Evolutionary conservation across 2,113 vertebrate genomes (phyloP), one percentile per base, ranked within the genome.

Genomic region (Deroptyus accipitrinus): DNA sequence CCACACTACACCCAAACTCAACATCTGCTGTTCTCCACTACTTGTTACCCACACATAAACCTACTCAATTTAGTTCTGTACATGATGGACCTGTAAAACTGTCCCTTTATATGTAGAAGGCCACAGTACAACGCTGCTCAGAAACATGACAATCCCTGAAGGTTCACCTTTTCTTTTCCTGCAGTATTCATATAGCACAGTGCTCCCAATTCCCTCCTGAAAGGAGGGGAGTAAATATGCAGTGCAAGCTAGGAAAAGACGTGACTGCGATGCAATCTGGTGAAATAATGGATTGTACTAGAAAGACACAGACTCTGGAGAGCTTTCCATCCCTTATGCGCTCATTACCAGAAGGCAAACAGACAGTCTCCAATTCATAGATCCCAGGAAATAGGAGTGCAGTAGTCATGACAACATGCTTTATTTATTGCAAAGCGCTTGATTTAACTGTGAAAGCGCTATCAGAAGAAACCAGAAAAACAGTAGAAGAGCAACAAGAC

Each of bases 261-360:
- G 69, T 63, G 42, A 23, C 73, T 52, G 2, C 55, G 91, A 96
- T 77, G 78, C 41, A 85, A 66, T 27, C 63, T 77, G 63, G 69
- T 37, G 76, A 92, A 97, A 57, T 24, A 62, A 31, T 17, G 19
- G 74, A 42, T 59, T 64, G 46, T 55, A 37, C 64, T 48, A 49
- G 70, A 78, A 75, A 39, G 42, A 44, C 41, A 59, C 1, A 2
- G 75, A 23, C 67, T 57, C 75, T 68, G 57, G 91, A 92, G 86
- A 94, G 44, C 64, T 68, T 37, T 72, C 63, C 31, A 82, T 92
- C 88, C 94, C 96, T 88, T 18, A 51, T 3, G 2, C 0, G 4
- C 94, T 97, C 91, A 68, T 96, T 91, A 95, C 7, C 48, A 87
- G 49, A 37, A 77, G 39, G 28, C 57, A 82, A 91, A 46, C 64